These are phyloP conservation scores for Athalia circularis DNA, from an alignment of 2,888 invertebrate genomes.

Conservation along the genomic window DNA sequence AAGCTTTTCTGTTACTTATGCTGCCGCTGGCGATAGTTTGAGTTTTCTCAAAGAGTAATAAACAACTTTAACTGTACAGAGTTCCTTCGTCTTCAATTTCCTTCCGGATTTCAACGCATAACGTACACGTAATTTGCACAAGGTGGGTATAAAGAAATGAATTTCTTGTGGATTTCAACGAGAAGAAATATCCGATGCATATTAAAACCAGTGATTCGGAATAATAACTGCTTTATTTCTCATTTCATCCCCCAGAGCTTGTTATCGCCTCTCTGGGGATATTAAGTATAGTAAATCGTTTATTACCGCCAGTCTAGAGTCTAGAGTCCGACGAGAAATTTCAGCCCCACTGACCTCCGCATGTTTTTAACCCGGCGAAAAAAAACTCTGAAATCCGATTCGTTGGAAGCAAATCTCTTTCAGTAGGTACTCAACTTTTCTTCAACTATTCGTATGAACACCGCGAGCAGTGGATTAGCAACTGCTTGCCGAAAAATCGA, in stretches of 20 bases:
- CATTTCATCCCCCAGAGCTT: slow-evolving; percentile 1
- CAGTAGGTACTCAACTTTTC: too few species aligned
- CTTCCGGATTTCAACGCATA: neutral
- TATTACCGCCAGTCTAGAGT: neutral
- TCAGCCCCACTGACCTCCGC: neutral
- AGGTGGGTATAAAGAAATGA: neutral
- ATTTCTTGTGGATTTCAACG: too few species aligned
- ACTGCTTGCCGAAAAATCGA: too few species aligned
- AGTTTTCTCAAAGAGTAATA: slow-evolving; percentile 6
- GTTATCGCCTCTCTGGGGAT: slow-evolving; percentile 18
- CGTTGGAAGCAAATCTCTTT: too few species aligned
- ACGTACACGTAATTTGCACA: neutral
- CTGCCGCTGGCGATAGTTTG: too few species aligned
- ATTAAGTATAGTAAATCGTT: neutral
- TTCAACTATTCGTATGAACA: too few species aligned
- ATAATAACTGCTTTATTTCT: slow-evolving; percentile 33
- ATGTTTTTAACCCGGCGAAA: neutral
- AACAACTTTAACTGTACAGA: slow-evolving; percentile 10
- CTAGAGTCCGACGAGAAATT: slow-evolving; percentile 5
- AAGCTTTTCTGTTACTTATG: too few species aligned
- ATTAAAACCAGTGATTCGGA: slow-evolving; percentile 18
- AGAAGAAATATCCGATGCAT: neutral
- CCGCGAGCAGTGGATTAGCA: too few species aligned
- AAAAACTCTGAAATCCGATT: neutral
- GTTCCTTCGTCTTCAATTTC: slow-evolving; percentile 14